Base-by-base conservation (phyloP, 2,797 vertebrate species). In the Lacerta viridis region DNA sequence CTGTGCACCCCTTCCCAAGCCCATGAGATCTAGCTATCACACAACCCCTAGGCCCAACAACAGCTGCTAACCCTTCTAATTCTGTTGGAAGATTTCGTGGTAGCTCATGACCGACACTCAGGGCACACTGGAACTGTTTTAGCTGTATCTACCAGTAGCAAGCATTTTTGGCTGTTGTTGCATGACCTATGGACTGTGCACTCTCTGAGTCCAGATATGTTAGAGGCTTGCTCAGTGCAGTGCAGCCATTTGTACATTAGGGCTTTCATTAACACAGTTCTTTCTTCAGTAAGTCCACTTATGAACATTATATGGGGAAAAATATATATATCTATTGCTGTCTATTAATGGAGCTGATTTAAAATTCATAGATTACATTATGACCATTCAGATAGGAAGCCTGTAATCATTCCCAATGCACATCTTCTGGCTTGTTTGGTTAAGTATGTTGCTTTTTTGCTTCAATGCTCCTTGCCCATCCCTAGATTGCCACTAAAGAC, bases 351-450 rank as follows among this genome's bases (percentile, higher is more conserved):
- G 69, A 80, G 36, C 50, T 90, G 84, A 61, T 64, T 80, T 83
- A n/a, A 1, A 1, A 75, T 7, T 71, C 81, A 25, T 87, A 74
- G 66, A 29, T 90, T 82, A 76, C 15, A 29, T n/a, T 43, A 25
- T 85, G 41, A 27, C 17, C 0, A 0, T 25, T 64, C 84, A n/a
- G 85, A 29, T 66, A 23, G 18, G n/a, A 83, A 84, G 23, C 29
- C 1, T 43, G 41, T 76, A 0, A 0, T 69, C 20, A n/a, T 87
- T 20, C 55, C 69, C 75, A n/a, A 90, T 80, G 23, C 81, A 23
- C 0, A 61, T 7, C 59, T 87, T 77, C 61, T 69, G 27, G 46
- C 76, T 27, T 0, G 2, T 1, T 0, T 46, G 7, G 7, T 80
- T 61, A 75, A 74, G 80, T 66, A 74, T 66, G 23, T 27, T 66